Evolutionary conservation across 2,888 invertebrate species (phyloP), one percentile per base, ranked within the genome.

Genomic region (Ormyrus rosae): DNA sequence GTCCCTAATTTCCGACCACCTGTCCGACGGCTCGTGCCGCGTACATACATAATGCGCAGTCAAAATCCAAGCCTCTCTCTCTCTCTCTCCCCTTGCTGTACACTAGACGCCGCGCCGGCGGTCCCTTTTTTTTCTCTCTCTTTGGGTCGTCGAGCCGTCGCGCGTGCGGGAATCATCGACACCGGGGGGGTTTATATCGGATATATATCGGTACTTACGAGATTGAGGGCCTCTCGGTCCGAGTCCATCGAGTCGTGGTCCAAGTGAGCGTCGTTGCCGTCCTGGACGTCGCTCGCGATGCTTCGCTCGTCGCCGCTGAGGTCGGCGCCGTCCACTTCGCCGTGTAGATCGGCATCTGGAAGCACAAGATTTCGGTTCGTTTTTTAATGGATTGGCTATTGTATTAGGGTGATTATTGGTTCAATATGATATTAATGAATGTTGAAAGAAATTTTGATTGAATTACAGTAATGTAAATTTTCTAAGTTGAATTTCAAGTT

Each of bases 201-300:
- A 69, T 70, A 13, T 10, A 6, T n/a, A 13, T 68, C 13, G 7
- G 19, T 60, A 79, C 92, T 92, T 88, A 94, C 94, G 92, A 94
- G 90, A 88, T 94, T 94, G 73, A 94, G 92, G 51, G 94, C 94
- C 85, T 92, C 92, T 86, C 93, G 91, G 83, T 94, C 94, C 55
- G 94, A 94, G 86, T 94, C 94, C 91, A 94, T 92, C 79, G 94
- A 94, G 88, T 94, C 93, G 83, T 92, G 93, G 84, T 93, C 93
- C 83, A 92, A 90, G 71, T 89, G 89, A 45, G 89, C 90, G 82
- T 92, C 93, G 82, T 91, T 91, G 71, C 91, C 92, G 83, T 91
- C 91, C 13, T 91, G 91, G 81, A 92, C 92, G 83, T 93, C 93
- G 88, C 94, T 94, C 83, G 91, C 91, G 85, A 92, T 91, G 87